These are phyloP conservation scores for Apostichopus parvimensis DNA, from an alignment of 35 echinoderm and acorn worm species.

Conservation along the genomic window DNA sequence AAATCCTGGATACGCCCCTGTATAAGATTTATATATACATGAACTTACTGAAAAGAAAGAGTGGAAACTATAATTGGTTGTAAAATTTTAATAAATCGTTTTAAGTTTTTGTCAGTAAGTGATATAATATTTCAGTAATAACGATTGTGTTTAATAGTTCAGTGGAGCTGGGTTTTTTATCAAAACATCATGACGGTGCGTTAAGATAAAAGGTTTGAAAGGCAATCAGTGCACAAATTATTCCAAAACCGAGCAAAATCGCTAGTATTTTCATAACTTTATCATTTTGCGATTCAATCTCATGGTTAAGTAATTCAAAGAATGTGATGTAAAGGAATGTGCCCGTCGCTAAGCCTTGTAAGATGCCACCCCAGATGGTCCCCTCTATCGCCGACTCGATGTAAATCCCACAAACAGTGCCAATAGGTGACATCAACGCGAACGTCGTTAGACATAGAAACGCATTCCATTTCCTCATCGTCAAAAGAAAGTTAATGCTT, in stretches of 20 bases:
- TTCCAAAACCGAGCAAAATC: conserved; percentile 64
- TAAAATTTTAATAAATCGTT: too few relatives aligned
- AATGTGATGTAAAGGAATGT: conserved; percentile 95
- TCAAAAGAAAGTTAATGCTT: conserved; percentile 74
- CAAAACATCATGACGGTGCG: neutral
- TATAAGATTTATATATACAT: too few relatives aligned
- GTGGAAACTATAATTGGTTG: too few relatives aligned
- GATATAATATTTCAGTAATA: too few relatives aligned
- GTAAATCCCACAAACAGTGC: conserved; percentile 56
- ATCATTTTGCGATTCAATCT: conserved; percentile 66
- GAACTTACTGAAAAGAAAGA: too few relatives aligned
- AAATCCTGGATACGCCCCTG: too few relatives aligned
- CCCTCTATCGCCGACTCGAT: conserved; percentile 17
- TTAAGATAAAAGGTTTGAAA: neutral
- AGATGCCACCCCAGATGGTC: conserved; percentile 53
- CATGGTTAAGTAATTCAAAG: conserved; percentile 87
- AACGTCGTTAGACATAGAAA: conserved; percentile 65
- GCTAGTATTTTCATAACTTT: conserved; percentile 75
- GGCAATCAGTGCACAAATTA: neutral
- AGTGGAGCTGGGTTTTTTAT: too few relatives aligned
- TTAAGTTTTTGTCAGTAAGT: too few relatives aligned
- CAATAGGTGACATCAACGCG: conserved; percentile 81
- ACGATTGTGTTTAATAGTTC: too few relatives aligned
- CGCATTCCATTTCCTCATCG: conserved; percentile 51
- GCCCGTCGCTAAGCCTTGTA: conserved; percentile 83